These are phyloP conservation scores for Hyalella azteca DNA, from an alignment of 2,888 invertebrate genomes.

Conservation along the genomic window DNA sequence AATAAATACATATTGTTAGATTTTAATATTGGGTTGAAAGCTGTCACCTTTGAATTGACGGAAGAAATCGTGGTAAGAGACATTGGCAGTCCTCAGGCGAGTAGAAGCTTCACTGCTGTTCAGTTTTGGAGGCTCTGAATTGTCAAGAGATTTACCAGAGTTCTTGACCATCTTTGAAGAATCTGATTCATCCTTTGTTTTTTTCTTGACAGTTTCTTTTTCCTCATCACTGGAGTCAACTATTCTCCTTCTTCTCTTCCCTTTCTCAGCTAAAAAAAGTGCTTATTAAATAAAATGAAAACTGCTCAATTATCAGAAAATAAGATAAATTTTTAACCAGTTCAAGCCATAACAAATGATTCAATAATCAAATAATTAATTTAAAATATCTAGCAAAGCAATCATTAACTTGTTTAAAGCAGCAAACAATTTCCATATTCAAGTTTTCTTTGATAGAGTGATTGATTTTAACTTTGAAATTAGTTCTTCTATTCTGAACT, in stretches of 20 bases:
- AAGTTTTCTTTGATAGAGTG: too few relatives aligned
- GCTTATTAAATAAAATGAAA: neutral
- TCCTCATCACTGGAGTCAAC: conserved; percentile 4
- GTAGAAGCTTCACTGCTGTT: neutral
- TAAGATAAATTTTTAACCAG: too few relatives aligned
- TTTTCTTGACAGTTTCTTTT: neutral
- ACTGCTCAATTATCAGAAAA: too few relatives aligned
- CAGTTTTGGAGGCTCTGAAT: neutral
- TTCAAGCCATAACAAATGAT: too few relatives aligned
- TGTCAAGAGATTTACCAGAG: too few relatives aligned
- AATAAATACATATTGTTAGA: too few relatives aligned
- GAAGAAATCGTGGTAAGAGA: neutral
- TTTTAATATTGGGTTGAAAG: too few relatives aligned
- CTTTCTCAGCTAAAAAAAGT: neutral
- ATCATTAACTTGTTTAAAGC: neutral
- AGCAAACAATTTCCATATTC: too few relatives aligned
- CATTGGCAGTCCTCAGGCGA: neutral
- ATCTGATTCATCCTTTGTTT: neutral
- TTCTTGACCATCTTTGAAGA: neutral
- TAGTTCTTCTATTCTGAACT: too few relatives aligned
- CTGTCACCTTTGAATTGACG: neutral
- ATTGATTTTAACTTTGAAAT: too few relatives aligned
- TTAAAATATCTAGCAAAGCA: neutral
- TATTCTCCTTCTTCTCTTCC: neutral
- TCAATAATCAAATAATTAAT: neutral